Base-by-base conservation (phyloP, 2,113 vertebrate species). In the Rhabdornis inornatus region DNA sequence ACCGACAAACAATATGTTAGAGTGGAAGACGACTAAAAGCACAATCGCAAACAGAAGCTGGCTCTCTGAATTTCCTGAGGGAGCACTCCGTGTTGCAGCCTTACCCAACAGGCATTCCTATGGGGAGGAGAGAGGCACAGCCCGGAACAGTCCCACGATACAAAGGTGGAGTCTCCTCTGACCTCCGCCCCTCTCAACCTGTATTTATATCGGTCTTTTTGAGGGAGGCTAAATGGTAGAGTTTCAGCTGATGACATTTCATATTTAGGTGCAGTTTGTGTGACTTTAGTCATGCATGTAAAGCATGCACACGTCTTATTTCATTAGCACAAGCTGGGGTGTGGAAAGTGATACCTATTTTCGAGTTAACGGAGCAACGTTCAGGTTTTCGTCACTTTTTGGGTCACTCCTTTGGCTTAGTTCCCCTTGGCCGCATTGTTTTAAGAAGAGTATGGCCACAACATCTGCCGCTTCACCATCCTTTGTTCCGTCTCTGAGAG, bases 281-380 rank as follows among this genome's bases (percentile, higher is more conserved):
- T 31, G 55, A 13, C 47, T 55, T 55, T 1, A 65, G 8, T 13
- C 17, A 35, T 9, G 4, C 17, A 11, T 3, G 10, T 9, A 53
- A 40, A 83, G 25, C 18, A 42, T 2, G 25, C 5, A 68, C 47
- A 31, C 4, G 4, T 42, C 31, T 27, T n/a, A 22, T 23, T 60
- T 40, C 30, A 42, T 5, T 35, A 69, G 8, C 30, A 9, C 15
- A 15, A 7, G 3, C 0, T 10, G 15, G 4, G 13, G 6, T 11
- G 55, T 12, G 24, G 57, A 45, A 75, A 60, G 13, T 1, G 17
- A 5, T 3, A 42, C 0, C 5, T 13, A 13, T 21, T 68, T 61
- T 27, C 5, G 17, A 76, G 14, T 27, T 61, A 60, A 76, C 2
- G 2, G 21, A 42, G 4, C 8, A 23, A 15, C 13, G 12, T 12